Conservation (phyloP, 1,140 invertebrate genomes). For the Cheumatopsyche charites region DNA sequence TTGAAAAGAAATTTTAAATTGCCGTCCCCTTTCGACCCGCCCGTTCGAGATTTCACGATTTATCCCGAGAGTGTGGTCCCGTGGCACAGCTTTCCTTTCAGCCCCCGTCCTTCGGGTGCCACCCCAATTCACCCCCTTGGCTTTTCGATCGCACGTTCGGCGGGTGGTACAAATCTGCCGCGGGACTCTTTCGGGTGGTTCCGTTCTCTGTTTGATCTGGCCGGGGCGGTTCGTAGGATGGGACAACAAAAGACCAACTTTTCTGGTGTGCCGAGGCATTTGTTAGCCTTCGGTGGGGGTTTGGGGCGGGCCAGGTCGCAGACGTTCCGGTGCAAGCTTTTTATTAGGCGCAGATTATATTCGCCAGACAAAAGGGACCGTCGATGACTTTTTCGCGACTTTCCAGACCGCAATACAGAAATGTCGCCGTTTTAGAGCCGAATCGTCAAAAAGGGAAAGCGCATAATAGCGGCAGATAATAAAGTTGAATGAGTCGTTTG, state of each 20-base stretch:
- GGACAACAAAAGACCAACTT: slow-evolving; percentile 39
- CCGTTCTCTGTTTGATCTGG: slow-evolving; percentile 30
- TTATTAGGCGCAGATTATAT: slow-evolving; percentile 38
- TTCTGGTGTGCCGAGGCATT: slow-evolving; percentile 34
- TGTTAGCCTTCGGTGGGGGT: slow-evolving; percentile 15
- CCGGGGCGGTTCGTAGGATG: background rate
- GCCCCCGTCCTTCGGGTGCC: too few relatives aligned
- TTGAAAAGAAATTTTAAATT: slow-evolving; percentile 48
- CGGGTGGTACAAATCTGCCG: slow-evolving; percentile 14
- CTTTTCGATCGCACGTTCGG: background rate
- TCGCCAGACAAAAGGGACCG: slow-evolving; percentile 33
- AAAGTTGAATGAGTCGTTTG: slow-evolving; percentile 2
- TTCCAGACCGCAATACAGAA: slow-evolving; percentile 11
- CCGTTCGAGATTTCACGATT: slow-evolving; percentile 43
- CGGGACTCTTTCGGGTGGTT: slow-evolving; percentile 29
- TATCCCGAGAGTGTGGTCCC: slow-evolving; percentile 20
- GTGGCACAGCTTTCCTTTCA: background rate
- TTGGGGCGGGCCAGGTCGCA: background rate
- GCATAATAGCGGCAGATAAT: background rate
- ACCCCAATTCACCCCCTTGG: background rate
- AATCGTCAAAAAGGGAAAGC: background rate
- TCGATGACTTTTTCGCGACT: slow-evolving; percentile 34
- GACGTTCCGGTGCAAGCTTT: slow-evolving; percentile 33
- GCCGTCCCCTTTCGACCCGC: slow-evolving; percentile 30
- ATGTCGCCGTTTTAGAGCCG: background rate